A percentile compares a stretch with the other conserved stretches of the same genome.
Evolutionary conservation across 2,888 invertebrate genomes (phyloP).

Genomic region (Erebia ligea): DNA sequence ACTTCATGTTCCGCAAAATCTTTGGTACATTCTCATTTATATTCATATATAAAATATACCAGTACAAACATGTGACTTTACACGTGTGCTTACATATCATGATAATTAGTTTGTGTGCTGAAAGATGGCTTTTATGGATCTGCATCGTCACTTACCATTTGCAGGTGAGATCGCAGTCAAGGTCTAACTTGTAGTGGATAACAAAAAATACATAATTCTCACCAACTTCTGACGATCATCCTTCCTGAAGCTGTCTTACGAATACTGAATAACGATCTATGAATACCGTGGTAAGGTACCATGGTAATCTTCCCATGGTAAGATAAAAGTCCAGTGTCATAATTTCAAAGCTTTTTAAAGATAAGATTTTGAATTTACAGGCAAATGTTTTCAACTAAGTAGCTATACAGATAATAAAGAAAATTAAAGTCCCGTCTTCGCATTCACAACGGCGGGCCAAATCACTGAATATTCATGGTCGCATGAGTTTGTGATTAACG

Average conservation of each 20-base stretch:
- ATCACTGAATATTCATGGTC: slow-evolving; percentile 28
- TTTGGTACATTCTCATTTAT: not conserved
- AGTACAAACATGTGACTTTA: not conserved
- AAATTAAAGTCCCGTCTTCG: slow-evolving; percentile 15
- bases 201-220: too few relatives aligned
- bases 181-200: too few relatives aligned
- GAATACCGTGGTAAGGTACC: too few relatives aligned
- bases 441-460: slow-evolving; percentile 10
- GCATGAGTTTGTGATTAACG: slow-evolving; percentile 26
- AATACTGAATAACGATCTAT: too few relatives aligned
- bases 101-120: not conserved
- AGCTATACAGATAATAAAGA: slow-evolving; percentile 8
- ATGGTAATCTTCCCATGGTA: too few relatives aligned
- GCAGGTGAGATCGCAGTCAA: too few relatives aligned
- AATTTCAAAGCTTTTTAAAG: too few relatives aligned
- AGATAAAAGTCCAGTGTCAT: too few relatives aligned
- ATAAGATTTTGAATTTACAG: not conserved
- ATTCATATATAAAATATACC: not conserved
- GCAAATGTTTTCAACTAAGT: not conserved
- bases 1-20: slow-evolving; percentile 13
- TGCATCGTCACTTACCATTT: too few relatives aligned
- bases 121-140: too few relatives aligned
- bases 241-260: too few relatives aligned
- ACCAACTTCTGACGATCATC: too few relatives aligned
- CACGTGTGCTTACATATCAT: not conserved